Evolutionary conservation across 2,888 invertebrate species (phyloP).

Genomic region (Drosophila tripunctata): DNA sequence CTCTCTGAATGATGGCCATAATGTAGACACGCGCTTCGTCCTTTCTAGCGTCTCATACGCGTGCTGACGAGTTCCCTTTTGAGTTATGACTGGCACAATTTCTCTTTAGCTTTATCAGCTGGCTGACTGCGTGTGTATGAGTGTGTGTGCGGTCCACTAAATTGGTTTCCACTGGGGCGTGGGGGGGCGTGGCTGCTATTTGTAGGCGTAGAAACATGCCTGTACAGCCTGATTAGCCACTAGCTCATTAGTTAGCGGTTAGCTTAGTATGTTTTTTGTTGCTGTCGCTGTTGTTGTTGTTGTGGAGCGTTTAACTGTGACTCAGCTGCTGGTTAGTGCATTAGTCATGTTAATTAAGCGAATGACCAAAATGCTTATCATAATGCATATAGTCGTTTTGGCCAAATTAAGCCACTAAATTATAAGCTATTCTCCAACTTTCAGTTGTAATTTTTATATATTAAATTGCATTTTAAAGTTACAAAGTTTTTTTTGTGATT

Average conservation of each 20-base stretch:
- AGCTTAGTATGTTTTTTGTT: slow-evolving; percentile 24
- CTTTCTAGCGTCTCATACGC: slow-evolving; percentile 33
- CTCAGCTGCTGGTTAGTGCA: slow-evolving; percentile 54
- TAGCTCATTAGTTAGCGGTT: slow-evolving; percentile 54
- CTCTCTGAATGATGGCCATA: slow-evolving; percentile 63
- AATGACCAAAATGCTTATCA: slow-evolving; percentile 42
- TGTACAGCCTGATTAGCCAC: slow-evolving; percentile 49
- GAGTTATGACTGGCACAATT: slow-evolving; percentile 73
- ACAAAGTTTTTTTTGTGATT: background rate
- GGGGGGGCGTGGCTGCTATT: no score
- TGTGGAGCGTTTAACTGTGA: slow-evolving; percentile 35
- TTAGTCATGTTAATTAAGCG: slow-evolving; percentile 72
- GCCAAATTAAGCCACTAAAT: slow-evolving; percentile 42
- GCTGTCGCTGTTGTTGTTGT: background rate
- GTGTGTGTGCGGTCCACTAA: slow-evolving; percentile 30
- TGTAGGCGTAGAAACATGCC: slow-evolving; percentile 28
- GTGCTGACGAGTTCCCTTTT: slow-evolving; percentile 52
- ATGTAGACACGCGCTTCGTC: slow-evolving; percentile 54
- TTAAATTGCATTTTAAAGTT: slow-evolving; percentile 65
- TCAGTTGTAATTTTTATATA: slow-evolving; percentile 44
- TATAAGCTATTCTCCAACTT: slow-evolving; percentile 31
- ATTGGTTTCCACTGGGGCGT: slow-evolving; percentile 39
- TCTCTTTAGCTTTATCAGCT: slow-evolving; percentile 64
- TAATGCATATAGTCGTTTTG: slow-evolving; percentile 40
- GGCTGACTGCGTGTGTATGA: background rate